Evolutionary conservation across 2,113 vertebrate species (phyloP), one percentile per base, ranked within the genome.

Genomic region (Chaetodon auriga): DNA sequence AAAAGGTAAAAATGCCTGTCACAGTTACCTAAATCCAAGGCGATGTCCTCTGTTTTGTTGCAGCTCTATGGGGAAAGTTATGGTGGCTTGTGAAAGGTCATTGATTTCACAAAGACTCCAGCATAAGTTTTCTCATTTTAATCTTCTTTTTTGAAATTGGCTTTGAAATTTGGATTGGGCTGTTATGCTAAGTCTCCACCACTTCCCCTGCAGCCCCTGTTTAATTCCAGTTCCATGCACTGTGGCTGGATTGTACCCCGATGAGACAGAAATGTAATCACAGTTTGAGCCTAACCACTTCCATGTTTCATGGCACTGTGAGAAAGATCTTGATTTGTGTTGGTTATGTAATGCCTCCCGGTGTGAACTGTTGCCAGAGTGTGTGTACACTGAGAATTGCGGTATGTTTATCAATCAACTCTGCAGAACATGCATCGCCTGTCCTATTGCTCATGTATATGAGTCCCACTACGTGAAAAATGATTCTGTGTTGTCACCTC

Each of bases 331-430:
- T 61, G 2, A 70, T 55, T 43, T 65, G 38, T 74, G 23, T 45
- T 68, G 43, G 62, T 81, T 81, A 61, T 55, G 30, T 70, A 81
- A 79, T 11, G 5, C 18, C 21, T 69, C 60, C 36, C 38, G 64
- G 1, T 79, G 69, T 10, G 5, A 73, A 75, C 54, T 30, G n/a
- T 43, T 55, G 21, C 43, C 36, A 30, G 48, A 73, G 55, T 78
- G 55, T 73, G 55, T 64, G 62, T 35, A 60, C 58, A 61, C n/a
- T 68, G 65, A 80, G 21, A 55, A 49, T 43, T 21, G 8, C 18
- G n/a, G 71, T 7, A 43, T 68, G 51, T 53, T 80, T 2, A 45
- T 60, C 35, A 49, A n/a, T 71, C 7, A 61, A 48, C 38, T 36
- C 19, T 36, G 16, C 53, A 68, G 51, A 48, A 61, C 46, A 53